Percentiles rank a stretch among this genome's conserved stretches.
phyloP scores from a whole-genome alignment of 2,888 invertebrate genomes.

The Bedellia somnulentella region DNA sequence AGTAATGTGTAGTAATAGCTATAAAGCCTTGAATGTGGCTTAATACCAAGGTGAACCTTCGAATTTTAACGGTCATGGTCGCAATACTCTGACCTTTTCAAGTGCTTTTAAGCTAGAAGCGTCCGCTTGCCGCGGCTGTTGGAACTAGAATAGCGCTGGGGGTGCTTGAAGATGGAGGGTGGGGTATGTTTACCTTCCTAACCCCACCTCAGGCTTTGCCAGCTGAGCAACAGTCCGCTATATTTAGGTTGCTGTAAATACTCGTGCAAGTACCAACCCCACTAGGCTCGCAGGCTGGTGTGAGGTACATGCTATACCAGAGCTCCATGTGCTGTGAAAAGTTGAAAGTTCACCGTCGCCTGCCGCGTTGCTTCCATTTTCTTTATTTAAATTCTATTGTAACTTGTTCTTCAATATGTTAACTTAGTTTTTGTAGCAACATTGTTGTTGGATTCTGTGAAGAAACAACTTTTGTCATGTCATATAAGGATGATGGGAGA shows the following conservation, averaged over 20 bases:
- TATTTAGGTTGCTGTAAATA: slow-evolving; percentile 62
- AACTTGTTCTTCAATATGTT: slow-evolving; percentile 55
- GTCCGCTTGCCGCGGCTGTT: slow-evolving; percentile 39
- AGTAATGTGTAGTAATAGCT: slow-evolving; percentile 14
- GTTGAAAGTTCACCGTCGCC: slow-evolving; percentile 58
- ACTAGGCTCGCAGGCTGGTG: slow-evolving; percentile 14
- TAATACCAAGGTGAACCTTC: slow-evolving; percentile 36
- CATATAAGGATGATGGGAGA: no score
- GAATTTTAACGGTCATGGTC: slow-evolving; percentile 42
- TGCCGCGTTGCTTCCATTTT: slow-evolving; percentile 44
- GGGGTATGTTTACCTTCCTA: slow-evolving; percentile 47
- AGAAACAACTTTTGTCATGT: no score
- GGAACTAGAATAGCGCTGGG: slow-evolving; percentile 41
- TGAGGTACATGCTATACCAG: slow-evolving; percentile 17
- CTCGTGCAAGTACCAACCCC: slow-evolving; percentile 45
- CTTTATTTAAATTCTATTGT: slow-evolving; percentile 62
- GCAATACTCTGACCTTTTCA: slow-evolving; percentile 23
- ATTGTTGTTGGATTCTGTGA: no score
- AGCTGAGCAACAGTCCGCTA: slow-evolving; percentile 58
- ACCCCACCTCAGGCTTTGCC: slow-evolving; percentile 33
- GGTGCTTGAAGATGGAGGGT: slow-evolving; percentile 17
- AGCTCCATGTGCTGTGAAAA: slow-evolving; percentile 47
- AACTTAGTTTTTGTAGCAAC: no score
- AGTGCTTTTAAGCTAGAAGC: slow-evolving; percentile 18
- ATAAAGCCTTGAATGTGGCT: slow-evolving; percentile 36